phyloP scores from a whole-genome alignment of 2,113 vertebrate genomes.

The Oreochromis tanganicae region DNA sequence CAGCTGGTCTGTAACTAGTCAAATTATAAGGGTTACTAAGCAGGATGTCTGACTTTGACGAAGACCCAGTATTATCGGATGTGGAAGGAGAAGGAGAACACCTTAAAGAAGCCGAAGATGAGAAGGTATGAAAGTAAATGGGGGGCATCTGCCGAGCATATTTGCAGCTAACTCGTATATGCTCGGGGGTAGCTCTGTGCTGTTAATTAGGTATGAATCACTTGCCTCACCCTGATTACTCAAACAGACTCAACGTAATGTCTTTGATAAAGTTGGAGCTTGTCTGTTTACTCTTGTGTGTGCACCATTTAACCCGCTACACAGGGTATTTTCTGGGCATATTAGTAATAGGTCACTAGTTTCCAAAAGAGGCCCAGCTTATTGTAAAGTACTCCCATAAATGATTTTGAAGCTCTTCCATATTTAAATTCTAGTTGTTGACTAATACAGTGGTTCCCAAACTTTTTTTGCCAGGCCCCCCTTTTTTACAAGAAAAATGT shows the following conservation, averaged over 20 bases:
- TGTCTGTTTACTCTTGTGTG: neutral
- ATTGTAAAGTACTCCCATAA: accelerated
- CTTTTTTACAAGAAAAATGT: too few species aligned
- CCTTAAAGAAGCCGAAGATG: neutral
- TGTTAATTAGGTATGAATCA: neutral
- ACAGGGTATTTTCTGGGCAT: neutral
- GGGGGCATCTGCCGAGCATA: accelerated
- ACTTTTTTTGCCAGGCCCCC: too few species aligned
- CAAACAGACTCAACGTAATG: neutral
- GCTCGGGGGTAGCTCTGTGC: neutral
- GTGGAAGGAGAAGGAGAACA: neutral
- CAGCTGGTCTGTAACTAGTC: neutral
- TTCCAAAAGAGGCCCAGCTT: neutral
- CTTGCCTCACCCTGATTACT: accelerated
- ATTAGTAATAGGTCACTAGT: neutral
- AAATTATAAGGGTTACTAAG: accelerated
- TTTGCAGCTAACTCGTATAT: accelerated
- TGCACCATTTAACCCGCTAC: neutral
- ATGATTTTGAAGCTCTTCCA: neutral
- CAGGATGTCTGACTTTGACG: constrained; percentile 35
- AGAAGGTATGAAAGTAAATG: neutral
- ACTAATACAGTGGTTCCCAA: too few species aligned
- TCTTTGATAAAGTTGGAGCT: neutral
- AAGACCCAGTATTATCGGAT: constrained; percentile 26
- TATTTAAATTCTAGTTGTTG: neutral